Conservation (phyloP, 2,888 invertebrate species). For the Patella depressa region DNA sequence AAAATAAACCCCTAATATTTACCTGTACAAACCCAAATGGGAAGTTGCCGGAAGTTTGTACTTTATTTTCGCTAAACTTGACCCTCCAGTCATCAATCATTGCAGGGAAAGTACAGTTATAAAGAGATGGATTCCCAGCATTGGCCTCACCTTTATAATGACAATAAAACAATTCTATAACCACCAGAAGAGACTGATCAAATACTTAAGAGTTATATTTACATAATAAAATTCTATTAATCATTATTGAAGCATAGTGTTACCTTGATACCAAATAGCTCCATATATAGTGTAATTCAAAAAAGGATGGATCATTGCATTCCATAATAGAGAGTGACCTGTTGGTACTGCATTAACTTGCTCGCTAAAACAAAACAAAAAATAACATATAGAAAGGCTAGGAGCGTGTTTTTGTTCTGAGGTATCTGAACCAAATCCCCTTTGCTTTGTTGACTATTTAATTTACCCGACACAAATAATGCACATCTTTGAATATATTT, state of each 20-base stretch:
- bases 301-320: slow-evolving; percentile 64
- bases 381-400: too few relatives aligned
- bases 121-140: slow-evolving; percentile 5
- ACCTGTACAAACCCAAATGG: slow-evolving; percentile 26
- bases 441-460: too few relatives aligned
- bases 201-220: too few relatives aligned
- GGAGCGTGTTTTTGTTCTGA: too few relatives aligned
- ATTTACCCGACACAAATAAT: too few relatives aligned
- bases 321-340: slow-evolving; percentile 46
- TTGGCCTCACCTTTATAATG: slow-evolving; percentile 17
- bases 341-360: background rate
- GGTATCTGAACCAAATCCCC: too few relatives aligned
- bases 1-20: background rate
- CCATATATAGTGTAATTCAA: slow-evolving; percentile 58
- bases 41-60: slow-evolving; percentile 5
- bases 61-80: slow-evolving; percentile 13
- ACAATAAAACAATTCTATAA: too few relatives aligned
- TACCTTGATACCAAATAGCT: slow-evolving; percentile 65
- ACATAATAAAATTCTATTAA: too few relatives aligned
- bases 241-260: too few relatives aligned
- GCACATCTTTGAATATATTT: too few relatives aligned
- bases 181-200: too few relatives aligned
- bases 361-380: too few relatives aligned
- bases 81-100: slow-evolving; percentile 22
- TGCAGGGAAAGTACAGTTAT: slow-evolving; percentile 18